phyloP scores from a whole-genome alignment of 2,113 vertebrate species.

The Tamias sibiricus region DNA sequence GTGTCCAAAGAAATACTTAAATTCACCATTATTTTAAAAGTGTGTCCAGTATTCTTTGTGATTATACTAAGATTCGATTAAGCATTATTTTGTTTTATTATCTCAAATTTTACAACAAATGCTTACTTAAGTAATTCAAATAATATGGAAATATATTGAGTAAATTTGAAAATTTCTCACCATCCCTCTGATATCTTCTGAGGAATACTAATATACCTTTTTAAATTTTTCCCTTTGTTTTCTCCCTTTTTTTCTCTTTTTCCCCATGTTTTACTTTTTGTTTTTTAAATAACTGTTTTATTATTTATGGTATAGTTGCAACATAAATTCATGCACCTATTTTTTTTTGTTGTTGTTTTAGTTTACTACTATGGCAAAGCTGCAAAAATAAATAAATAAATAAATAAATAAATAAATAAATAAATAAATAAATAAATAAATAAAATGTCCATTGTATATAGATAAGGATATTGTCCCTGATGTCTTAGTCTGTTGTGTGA shows the following conservation, averaged over 20 bases:
- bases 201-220: background rate
- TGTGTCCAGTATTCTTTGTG: background rate
- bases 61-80: background rate
- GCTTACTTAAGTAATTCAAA: background rate
- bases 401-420: too few relatives aligned
- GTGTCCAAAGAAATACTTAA: background rate
- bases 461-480: background rate
- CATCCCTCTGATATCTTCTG: background rate
- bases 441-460: too few relatives aligned
- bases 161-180: background rate
- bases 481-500: background rate
- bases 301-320: background rate
- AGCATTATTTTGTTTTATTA: background rate
- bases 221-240: background rate
- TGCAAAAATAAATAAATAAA: background rate
- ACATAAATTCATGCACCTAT: background rate
- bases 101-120: background rate
- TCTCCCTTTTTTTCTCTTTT: background rate
- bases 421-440: too few relatives aligned
- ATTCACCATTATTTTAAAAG: background rate
- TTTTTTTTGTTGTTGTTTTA: too few relatives aligned
- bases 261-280: background rate
- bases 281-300: background rate
- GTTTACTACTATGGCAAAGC: background rate
- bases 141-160: background rate